phyloP scores from a whole-genome alignment of 2,113 vertebrate species.

The Cromileptes altivelis region DNA sequence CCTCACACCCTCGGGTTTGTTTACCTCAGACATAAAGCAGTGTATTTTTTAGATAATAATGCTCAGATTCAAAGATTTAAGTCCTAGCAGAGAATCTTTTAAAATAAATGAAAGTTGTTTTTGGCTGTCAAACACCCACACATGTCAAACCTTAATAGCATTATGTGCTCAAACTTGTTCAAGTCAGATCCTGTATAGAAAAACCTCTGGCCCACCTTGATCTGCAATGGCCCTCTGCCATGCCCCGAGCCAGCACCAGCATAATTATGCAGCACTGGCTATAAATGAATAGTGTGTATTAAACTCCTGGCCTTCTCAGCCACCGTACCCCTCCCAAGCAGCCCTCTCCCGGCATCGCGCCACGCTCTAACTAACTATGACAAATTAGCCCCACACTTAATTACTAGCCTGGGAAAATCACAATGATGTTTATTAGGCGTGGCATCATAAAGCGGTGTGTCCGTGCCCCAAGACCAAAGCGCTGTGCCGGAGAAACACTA shows the following conservation, averaged over 20 bases:
- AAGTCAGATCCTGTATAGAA: slow-evolving; percentile 30
- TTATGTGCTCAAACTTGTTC: slow-evolving; percentile 1
- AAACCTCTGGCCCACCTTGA: slow-evolving; percentile 53
- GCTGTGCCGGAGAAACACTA: slow-evolving; percentile 70
- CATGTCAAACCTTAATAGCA: slow-evolving; percentile 7
- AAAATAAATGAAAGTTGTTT: background rate
- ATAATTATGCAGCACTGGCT: slow-evolving; percentile 30
- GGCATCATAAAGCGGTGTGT: slow-evolving; percentile 79
- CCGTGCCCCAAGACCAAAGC: slow-evolving; percentile 76
- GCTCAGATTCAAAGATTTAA: background rate
- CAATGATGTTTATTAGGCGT: slow-evolving; percentile 83
- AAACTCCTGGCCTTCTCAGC: slow-evolving; percentile 53
- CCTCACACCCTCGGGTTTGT: background rate
- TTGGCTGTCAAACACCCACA: slow-evolving; percentile 6
- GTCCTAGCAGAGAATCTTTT: background rate
- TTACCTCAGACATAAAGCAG: background rate
- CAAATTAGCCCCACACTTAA: slow-evolving; percentile 86
- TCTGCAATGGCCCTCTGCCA: slow-evolving; percentile 34
- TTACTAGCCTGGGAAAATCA: slow-evolving; percentile 86
- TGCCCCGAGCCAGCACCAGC: slow-evolving; percentile 5
- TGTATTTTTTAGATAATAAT: background rate
- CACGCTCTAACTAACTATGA: slow-evolving; percentile 88
- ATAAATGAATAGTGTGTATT: slow-evolving; percentile 53
- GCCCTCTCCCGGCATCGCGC: slow-evolving; percentile 61
- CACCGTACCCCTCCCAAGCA: slow-evolving; percentile 59